phyloP scores from a whole-genome alignment of 1,140 invertebrate species.

The Drosophila neocordata region DNA sequence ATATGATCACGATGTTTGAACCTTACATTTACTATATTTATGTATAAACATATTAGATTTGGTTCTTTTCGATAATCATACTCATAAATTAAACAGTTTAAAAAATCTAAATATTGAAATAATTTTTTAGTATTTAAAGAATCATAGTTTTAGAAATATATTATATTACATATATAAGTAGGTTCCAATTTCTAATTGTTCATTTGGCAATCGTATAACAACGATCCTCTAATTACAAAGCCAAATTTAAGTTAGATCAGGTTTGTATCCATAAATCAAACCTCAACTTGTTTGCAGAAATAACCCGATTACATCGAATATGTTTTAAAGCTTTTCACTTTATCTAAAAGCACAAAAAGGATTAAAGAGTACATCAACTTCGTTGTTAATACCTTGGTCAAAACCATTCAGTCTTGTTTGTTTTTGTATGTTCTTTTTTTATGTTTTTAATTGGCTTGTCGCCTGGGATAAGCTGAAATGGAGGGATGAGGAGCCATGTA shows the following conservation, averaged over 20 bases:
- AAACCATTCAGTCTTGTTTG: conserved; percentile 27
- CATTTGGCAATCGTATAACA: too few species aligned
- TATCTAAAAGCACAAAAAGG: not conserved
- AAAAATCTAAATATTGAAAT: too few species aligned
- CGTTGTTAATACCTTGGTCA: not conserved
- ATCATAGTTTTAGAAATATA: too few species aligned
- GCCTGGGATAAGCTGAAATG: conserved; percentile 23
- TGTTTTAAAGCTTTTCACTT: too few species aligned
- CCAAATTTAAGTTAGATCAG: too few species aligned
- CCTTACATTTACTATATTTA: not conserved
- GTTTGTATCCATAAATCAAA: too few species aligned
- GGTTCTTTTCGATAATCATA: not conserved
- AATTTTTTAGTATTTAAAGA: not conserved
- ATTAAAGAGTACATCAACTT: not conserved
- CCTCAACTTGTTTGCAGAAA: too few species aligned
- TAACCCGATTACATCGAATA: too few species aligned
- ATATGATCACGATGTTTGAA: conserved; percentile 23
- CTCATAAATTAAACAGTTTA: conserved; percentile 1
- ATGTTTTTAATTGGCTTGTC: conserved; percentile 81
- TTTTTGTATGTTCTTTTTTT: conserved; percentile 40
- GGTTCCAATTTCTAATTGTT: too few species aligned
- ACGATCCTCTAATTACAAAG: too few species aligned
- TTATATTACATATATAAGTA: too few species aligned
- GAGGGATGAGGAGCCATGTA: conserved; percentile 67
- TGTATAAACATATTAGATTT: not conserved